phyloP scores from a whole-genome alignment of 2,888 invertebrate genomes.

The Xanthorhoe designata region DNA sequence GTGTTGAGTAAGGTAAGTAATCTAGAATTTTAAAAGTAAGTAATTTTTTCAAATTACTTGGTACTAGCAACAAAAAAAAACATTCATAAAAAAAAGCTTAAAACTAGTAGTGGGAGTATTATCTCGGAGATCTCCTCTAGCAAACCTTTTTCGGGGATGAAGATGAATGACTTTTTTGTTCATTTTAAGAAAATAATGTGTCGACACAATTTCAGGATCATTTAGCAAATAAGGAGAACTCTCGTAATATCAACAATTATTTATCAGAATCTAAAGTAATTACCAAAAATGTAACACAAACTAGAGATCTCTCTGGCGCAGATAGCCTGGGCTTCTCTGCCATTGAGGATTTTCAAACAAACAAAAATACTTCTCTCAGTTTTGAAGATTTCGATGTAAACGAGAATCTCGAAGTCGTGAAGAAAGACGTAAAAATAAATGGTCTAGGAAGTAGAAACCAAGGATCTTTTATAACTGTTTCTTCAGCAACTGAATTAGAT shows the following conservation, averaged over 20 bases:
- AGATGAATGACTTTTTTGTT: no score
- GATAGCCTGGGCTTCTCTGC: conserved; percentile 18
- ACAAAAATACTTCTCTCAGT: conserved; percentile 26
- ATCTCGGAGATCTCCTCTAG: no score
- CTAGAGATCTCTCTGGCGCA: not conserved
- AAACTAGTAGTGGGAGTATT: no score
- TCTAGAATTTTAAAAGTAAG: not conserved
- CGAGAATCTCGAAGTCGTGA: conserved; percentile 5
- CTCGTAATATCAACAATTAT: conserved; percentile 44
- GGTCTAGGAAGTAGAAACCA: conserved; percentile 9
- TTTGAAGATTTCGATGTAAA: conserved; percentile 17
- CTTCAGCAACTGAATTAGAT: conserved; percentile 53
- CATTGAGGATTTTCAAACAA: conserved; percentile 31
- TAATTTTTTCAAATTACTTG: no score
- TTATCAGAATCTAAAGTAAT: conserved; percentile 34
- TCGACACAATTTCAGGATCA: conserved; percentile 43
- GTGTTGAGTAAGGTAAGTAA: conserved; percentile 15
- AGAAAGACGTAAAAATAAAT: not conserved
- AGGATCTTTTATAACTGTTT: conserved; percentile 47
- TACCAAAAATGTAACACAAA: conserved; percentile 31
- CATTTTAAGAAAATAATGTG: not conserved
- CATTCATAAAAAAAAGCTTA: no score
- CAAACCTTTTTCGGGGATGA: no score
- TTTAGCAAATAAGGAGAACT: conserved; percentile 54
- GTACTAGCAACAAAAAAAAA: no score